Conservation (phyloP, 2,888 invertebrate species). For the Shargacucullia verbasci region DNA sequence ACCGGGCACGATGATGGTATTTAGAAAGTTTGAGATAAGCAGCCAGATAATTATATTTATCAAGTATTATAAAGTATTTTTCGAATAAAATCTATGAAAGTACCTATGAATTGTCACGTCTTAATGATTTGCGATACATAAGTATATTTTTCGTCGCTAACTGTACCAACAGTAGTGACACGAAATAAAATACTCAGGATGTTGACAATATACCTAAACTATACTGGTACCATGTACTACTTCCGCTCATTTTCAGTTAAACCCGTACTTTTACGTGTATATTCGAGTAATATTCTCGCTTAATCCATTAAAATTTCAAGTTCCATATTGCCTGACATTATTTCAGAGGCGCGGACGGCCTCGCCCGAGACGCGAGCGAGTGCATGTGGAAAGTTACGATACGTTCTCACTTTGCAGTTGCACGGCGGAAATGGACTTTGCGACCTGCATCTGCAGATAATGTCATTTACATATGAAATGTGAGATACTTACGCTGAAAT, state of each 20-base stretch:
- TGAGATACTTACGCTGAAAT: slow-evolving; percentile 90
- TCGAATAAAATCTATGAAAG: too few relatives aligned
- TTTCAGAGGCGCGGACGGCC: slow-evolving; percentile 18
- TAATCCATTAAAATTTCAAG: slow-evolving; percentile 33
- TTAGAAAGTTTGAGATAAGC: too few relatives aligned
- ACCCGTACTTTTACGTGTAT: slow-evolving; percentile 10
- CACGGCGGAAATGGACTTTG: slow-evolving; percentile 37
- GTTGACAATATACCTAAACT: too few relatives aligned
- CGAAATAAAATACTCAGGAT: too few relatives aligned
- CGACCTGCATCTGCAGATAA: slow-evolving; percentile 46
- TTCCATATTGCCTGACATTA: slow-evolving; percentile 32
- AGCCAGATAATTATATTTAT: too few relatives aligned
- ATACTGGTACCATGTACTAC: background rate
- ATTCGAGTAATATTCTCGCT: slow-evolving; percentile 24
- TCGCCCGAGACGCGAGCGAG: slow-evolving; percentile 15
- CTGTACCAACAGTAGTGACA: too few relatives aligned
- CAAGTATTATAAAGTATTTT: too few relatives aligned
- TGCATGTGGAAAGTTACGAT: slow-evolving; percentile 35
- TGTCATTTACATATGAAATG: slow-evolving; percentile 43
- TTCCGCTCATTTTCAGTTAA: background rate
- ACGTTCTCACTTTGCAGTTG: slow-evolving; percentile 32
- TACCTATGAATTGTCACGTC: too few relatives aligned
- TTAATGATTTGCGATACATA: too few relatives aligned
- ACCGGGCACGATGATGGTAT: too few relatives aligned
- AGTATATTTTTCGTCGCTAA: too few relatives aligned